phyloP scores from a whole-genome alignment of 2,797 vertebrate species.

The Coranthus polyacanthus region DNA sequence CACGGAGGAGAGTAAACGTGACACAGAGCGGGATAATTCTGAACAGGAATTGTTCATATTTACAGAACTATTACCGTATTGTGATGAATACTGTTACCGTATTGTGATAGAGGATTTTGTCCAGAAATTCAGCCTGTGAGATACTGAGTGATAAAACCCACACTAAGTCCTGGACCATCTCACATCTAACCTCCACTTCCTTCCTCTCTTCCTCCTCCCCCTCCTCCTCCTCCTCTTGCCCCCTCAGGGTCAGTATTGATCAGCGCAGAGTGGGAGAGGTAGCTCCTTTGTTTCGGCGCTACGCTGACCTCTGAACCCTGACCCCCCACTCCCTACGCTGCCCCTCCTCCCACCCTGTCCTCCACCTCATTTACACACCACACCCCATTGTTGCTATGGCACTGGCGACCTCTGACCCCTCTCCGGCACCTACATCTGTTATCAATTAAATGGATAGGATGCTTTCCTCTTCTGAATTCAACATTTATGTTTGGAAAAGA shows the following conservation, averaged over 20 bases:
- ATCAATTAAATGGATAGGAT: conserved; percentile 84
- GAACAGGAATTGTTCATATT: too few species aligned
- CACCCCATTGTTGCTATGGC: conserved; percentile 78
- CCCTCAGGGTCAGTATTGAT: conserved; percentile 73
- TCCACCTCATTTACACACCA: conserved; percentile 71
- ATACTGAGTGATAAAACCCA: conserved; percentile 41
- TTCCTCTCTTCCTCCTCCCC: conserved; percentile 16
- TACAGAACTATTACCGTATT: too few species aligned
- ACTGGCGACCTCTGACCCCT: conserved; percentile 83
- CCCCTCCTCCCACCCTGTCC: conserved; percentile 49
- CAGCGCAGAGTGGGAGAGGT: conserved; percentile 57
- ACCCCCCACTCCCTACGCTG: conserved; percentile 66
- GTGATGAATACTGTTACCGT: too few species aligned
- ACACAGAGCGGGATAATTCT: too few species aligned
- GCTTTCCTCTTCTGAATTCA: conserved; percentile 53
- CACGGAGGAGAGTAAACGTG: too few species aligned
- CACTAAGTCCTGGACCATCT: conserved; percentile 13
- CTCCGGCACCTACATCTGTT: conserved; percentile 86
- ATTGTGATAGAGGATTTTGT: too few species aligned
- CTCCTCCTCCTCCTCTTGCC: conserved; percentile 21
- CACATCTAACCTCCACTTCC: conserved; percentile 32
- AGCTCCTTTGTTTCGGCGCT: conserved; percentile 82
- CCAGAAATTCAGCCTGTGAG: too few species aligned
- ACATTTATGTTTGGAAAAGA: conserved; percentile 24
- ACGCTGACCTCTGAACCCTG: conserved; percentile 77